Conservation (phyloP, 2,113 vertebrate species). For the Nothobranchius furzeri region DNA sequence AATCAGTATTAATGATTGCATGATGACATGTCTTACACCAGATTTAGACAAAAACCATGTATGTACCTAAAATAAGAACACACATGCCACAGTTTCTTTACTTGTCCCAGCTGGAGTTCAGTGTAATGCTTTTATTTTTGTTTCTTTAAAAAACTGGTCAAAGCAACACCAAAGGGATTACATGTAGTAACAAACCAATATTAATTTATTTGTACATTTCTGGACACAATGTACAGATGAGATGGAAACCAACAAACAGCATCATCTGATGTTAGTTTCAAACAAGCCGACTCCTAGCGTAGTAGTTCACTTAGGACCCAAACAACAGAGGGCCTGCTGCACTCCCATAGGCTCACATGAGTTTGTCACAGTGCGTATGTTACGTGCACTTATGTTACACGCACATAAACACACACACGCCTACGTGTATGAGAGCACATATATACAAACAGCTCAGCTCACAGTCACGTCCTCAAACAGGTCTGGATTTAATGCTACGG, state of each 20-base stretch:
- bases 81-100: conserved; percentile 35
- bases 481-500: conserved; percentile 38
- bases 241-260: conserved; percentile 77
- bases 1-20: conserved; percentile 93
- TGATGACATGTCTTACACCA: conserved; percentile 83
- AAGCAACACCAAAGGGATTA: conserved; percentile 50
- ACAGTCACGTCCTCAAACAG: conserved; percentile 49
- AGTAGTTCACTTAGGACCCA: conserved; percentile 75
- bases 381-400: conserved; percentile 55
- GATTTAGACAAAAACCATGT: conserved; percentile 48
- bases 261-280: conserved; percentile 57
- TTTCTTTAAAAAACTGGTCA: conserved; percentile 26
- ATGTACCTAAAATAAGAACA: conserved; percentile 22
- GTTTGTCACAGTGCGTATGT: conserved; percentile 73
- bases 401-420: conserved; percentile 33
- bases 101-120: conserved; percentile 32
- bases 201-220: conserved; percentile 55
- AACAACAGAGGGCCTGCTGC: conserved; percentile 63
- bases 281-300: conserved; percentile 61
- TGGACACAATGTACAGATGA: conserved; percentile 71
- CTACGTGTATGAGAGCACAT: conserved; percentile 56
- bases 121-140: conserved; percentile 35
- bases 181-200: conserved; percentile 51
- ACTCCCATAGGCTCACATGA: conserved; percentile 42
- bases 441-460: conserved; percentile 59